Base-by-base conservation (phyloP, 2,113 vertebrate genomes). In the Puma concolor region DNA sequence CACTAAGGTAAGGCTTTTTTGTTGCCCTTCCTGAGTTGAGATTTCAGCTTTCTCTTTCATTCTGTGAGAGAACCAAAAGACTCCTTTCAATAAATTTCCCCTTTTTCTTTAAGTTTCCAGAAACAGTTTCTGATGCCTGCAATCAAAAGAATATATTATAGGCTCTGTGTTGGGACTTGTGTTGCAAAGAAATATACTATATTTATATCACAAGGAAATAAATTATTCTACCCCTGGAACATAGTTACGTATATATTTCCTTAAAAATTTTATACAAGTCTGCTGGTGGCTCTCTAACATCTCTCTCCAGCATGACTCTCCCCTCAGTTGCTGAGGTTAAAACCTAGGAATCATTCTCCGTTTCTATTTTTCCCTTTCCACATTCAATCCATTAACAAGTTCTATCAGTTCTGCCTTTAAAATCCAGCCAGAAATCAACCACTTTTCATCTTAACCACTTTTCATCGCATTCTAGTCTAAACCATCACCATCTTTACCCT, bases 11-110 rank as follows among this genome's bases (percentile, higher is more conserved):
- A 88, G 27, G 15, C 31, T 50, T 83, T 83, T 72, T 87, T 80
- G 5, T 63, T 88, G 17, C 15, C 17, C n/a, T 87, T 95, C 44
- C 36, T 96, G 25, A 90, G 38, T 54, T 82, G 17, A 91, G 13
- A 23, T 87, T 96, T 76, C 8, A 91, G 23, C 74, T 79, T 94
- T 95, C 77, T 76, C 33, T 94, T 85, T 95, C 19, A 94, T 87
- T 96, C 23, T 79, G 7, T 86, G 41, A 79, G n/a, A 50, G 44
- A 82, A 88, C 19, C 31, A 5, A 98, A 69, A 88, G 15, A 27
- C 36, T 74, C 23, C n/a, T 93, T 93, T 88, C 23, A 93, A 54
- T 27, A 29, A 83, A 72, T 87, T 84, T 91, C 16, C 3, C 38
- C 13, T 90, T 71, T 93, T 93, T 82, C 14, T 48, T 95, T 92